Percentiles rank a stretch among this genome's conserved stretches.
Evolutionary conservation across 1,140 invertebrate species (phyloP).

Genomic region (Leptinotarsa undecemlineata): DNA sequence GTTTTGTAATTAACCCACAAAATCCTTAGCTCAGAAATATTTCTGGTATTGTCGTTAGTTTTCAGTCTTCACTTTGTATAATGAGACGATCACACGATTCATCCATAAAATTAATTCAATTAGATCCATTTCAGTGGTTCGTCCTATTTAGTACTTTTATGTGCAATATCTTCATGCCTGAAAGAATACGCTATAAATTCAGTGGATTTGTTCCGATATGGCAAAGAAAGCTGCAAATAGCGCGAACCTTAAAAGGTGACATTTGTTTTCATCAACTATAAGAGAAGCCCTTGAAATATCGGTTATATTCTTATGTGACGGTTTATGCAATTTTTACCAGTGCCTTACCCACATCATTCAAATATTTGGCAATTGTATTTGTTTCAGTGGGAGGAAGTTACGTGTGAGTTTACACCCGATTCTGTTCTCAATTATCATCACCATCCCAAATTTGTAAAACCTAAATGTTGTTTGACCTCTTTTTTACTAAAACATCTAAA

Average conservation of each 20-base stretch:
- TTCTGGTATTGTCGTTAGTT: too few relatives aligned
- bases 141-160: not conserved
- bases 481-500: not conserved
- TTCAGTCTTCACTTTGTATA: too few relatives aligned
- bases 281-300: not conserved
- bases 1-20: too few relatives aligned
- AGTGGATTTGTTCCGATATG: not conserved
- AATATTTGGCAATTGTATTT: constrained; percentile 18
- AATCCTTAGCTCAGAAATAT: too few relatives aligned
- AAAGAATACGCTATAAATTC: constrained; percentile 1
- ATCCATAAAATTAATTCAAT: not conserved
- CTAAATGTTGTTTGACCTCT: not conserved
- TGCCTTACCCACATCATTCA: not conserved
- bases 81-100: not conserved
- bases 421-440: not conserved
- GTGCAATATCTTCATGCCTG: not conserved
- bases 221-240: not conserved
- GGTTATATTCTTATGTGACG: constrained; percentile 3
- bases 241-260: not conserved
- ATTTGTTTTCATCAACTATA: not conserved
- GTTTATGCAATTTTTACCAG: constrained; percentile 11
- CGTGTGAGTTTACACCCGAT: not conserved
- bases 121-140: not conserved
- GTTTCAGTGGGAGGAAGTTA: constrained; percentile 6
- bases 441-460: not conserved